Percentiles rank a stretch among this genome's conserved stretches.
Conservation (phyloP, 2,797 vertebrate genomes). For the Gallinago stenura region DNA sequence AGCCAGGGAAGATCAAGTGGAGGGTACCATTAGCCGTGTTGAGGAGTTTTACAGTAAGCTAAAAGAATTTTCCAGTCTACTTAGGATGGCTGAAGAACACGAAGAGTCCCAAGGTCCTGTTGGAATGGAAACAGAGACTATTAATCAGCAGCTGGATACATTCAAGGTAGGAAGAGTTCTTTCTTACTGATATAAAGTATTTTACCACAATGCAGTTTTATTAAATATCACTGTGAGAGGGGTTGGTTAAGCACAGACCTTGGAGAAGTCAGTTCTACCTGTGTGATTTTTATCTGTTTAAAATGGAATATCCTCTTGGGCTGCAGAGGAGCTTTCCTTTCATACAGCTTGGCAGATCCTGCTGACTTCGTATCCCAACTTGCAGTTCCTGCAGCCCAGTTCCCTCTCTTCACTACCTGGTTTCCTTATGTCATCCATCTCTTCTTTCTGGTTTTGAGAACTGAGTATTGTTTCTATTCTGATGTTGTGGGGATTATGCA, state of each 20-base stretch:
- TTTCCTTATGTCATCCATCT: background rate
- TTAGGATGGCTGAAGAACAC: slow-evolving; percentile 84
- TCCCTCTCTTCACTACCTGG: background rate
- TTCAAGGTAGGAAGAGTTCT: slow-evolving; percentile 89
- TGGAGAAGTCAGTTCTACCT: background rate
- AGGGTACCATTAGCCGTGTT: slow-evolving; percentile 81
- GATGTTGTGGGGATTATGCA: background rate
- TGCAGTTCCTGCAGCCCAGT: rapidly evolving
- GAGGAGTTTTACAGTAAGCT: slow-evolving; percentile 88
- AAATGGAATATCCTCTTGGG: background rate
- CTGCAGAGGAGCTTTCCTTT: background rate
- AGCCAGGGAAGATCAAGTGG: slow-evolving; percentile 86
- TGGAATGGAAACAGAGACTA: slow-evolving; percentile 94
- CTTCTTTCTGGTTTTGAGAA: background rate
- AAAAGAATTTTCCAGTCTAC: slow-evolving; percentile 80
- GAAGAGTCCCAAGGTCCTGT: slow-evolving; percentile 93
- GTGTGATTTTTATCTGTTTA: background rate
- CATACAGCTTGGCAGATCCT: background rate
- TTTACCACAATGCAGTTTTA: background rate
- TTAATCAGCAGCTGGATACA: slow-evolving; percentile 92
- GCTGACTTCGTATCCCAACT: background rate
- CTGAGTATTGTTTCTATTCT: background rate
- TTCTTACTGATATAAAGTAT: background rate
- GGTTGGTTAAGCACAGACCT: background rate
- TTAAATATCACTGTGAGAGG: background rate